Evolutionary conservation across 2,797 vertebrate genomes (phyloP).

Genomic region (Rhynchonycteris naso): DNA sequence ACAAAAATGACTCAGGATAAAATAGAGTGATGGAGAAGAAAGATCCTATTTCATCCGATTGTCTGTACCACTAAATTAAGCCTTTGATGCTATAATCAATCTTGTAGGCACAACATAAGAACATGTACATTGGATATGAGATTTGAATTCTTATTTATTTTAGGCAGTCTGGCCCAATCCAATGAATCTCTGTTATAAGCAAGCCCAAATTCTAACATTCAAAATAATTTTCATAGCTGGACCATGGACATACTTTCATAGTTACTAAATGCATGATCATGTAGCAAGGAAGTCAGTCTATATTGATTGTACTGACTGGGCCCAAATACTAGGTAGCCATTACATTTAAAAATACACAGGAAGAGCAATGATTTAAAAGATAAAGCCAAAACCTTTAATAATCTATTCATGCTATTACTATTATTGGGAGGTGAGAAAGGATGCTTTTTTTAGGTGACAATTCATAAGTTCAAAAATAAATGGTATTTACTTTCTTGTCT

Average conservation of each 20-base stretch:
- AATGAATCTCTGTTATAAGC: background rate
- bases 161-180: background rate
- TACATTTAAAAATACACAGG: background rate
- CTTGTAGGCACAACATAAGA: background rate
- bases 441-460: background rate
- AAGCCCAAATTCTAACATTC: conserved; percentile 27
- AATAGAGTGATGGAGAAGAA: background rate
- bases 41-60: background rate
- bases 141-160: conserved; percentile 19
- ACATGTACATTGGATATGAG: background rate
- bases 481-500: background rate
- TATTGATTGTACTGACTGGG: background rate
- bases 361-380: background rate
- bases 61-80: background rate
- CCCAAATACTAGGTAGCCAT: background rate
- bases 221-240: background rate
- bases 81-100: background rate
- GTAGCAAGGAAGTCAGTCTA: background rate
- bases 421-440: background rate
- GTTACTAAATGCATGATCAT: background rate
- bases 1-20: conserved; percentile 26
- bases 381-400: background rate
- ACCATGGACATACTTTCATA: background rate
- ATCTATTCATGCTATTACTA: background rate
- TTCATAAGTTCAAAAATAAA: background rate